phyloP scores from a whole-genome alignment of 2,113 vertebrate species.

The Gobius niger region DNA sequence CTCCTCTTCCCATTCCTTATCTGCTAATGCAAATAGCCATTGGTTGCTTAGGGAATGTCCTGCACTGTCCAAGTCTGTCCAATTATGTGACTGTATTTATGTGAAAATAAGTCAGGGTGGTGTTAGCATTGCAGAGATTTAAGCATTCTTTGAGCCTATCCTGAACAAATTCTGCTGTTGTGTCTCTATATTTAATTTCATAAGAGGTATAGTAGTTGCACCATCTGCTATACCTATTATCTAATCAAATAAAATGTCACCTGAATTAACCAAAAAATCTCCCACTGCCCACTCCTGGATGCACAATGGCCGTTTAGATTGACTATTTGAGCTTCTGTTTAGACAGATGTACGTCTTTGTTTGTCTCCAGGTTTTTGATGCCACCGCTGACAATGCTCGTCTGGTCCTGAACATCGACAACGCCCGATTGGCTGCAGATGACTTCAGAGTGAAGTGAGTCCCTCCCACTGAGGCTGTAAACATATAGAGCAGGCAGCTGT shows the following conservation, averaged over 20 bases:
- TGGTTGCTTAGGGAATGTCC: conserved; percentile 15
- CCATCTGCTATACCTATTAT: no score
- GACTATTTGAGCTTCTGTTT: neutral
- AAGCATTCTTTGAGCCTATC: no score
- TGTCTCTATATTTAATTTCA: no score
- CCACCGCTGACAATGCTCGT: conserved; percentile 76
- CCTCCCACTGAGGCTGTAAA: conserved; percentile 15
- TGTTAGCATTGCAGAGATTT: no score
- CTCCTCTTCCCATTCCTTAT: conserved; percentile 47
- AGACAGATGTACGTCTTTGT: neutral
- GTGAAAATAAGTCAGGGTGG: neutral
- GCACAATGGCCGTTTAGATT: neutral
- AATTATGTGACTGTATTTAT: neutral
- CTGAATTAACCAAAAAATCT: neutral
- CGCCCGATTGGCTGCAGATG: conserved; percentile 79
- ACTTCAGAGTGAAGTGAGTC: conserved; percentile 81
- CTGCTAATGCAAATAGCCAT: conserved; percentile 54
- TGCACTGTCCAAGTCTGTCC: neutral
- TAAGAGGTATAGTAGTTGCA: no score
- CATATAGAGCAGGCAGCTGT: conserved; percentile 34
- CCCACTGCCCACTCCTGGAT: no score
- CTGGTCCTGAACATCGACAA: conserved; percentile 80
- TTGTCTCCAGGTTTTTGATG: conserved; percentile 75
- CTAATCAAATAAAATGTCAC: no score
- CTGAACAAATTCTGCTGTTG: no score